Evolutionary conservation across 2,113 vertebrate species (phyloP), one percentile per base, ranked within the genome.

Genomic region (Dicentrarchus labrax): DNA sequence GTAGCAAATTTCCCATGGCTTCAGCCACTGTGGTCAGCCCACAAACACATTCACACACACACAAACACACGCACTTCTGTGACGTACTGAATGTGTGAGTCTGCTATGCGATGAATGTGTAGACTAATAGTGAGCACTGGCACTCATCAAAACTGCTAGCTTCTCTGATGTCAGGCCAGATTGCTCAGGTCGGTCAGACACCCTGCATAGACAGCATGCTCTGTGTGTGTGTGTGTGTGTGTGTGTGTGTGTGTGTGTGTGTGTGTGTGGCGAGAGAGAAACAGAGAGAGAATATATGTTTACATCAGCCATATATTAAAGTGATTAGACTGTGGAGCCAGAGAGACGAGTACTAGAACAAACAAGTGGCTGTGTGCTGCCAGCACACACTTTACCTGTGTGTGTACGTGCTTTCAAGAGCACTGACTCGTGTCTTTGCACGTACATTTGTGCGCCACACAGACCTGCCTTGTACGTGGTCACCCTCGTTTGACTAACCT

Each of bases 361-460:
- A 93, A 92, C 89, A 93, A 87, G 93, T 69, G 24, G 80, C 88
- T 94, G 93, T 95, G 88, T 91, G 84, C 83, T 65, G 80, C 73
- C 80, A 70, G 78, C 64, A 75, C 72, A 74, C 87, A 79, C 74
- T 75, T 87, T 22, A 83, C 75, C 72, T 86, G 81, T 82, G 86
- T 73, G 50, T 74, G 10, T 76, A 65, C 22, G 30, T 82, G 62
- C 77, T 80, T 90, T 88, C 74, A 83, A 70, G 19, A 74, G 71
- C 87, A 79, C 8, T 61, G 62, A 64, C 41, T 64, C 16, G 53
- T 72, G 43, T 57, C 73, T 83, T 66, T 76, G 54, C 80, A 61
- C 16, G 21, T 70, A 57, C 78, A 75, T 88, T 70, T 86, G 56
- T 76, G 60, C 36, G 11, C 75, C 65, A 86, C 85, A 94, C 87